Base-by-base conservation (phyloP, 2,113 vertebrate genomes). In the Uria lomvia region DNA sequence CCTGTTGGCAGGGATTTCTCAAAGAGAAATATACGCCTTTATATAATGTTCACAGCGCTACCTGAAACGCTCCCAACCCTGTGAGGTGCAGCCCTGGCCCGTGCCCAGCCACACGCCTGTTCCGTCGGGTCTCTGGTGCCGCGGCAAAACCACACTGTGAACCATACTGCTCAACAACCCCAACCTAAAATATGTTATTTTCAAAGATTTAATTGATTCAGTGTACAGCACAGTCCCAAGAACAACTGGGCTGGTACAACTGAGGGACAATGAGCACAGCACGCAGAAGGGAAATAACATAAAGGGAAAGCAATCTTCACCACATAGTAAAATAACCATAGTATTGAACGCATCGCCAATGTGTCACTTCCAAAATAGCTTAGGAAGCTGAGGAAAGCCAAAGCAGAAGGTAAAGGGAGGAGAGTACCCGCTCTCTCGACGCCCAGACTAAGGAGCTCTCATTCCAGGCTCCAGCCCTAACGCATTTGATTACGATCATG, bases 401-500 rank as follows among this genome's bases (percentile, higher is more conserved):
- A 55, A 86, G 76, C 60, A 94, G 72, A 84, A 59, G 83, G 13
- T 47, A 30, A 50, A 38, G 29, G 42, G 11, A 73, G 47, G 23
- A 49, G 16, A 82, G n/a, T 29, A 11, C 20, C 1, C 11, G 0
- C 6, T 9, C 50, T 65, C 50, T 23, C 14, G 0, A 7, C 27
- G 55, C 15, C 45, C 42, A 38, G 63, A 49, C 24, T 8, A 40
- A 76, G 38, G 36, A 52, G 32, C 45, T 86, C 79, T 60, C 73
- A 47, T 65, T 72, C 81, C 88, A 52, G 27, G 49, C 53, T 73
- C 75, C 58, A 68, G 40, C 26, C 40, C 19, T 16, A 40, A 9
- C 0, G 1, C 21, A 12, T 30, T 38, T 47, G 24, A n/a, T 70
- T 79, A 60, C 3, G 0, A 6, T 40, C 43, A 6, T 12, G 30